Base-by-base conservation (phyloP, 2,888 invertebrate species). In the Alsophila aescularia region DNA sequence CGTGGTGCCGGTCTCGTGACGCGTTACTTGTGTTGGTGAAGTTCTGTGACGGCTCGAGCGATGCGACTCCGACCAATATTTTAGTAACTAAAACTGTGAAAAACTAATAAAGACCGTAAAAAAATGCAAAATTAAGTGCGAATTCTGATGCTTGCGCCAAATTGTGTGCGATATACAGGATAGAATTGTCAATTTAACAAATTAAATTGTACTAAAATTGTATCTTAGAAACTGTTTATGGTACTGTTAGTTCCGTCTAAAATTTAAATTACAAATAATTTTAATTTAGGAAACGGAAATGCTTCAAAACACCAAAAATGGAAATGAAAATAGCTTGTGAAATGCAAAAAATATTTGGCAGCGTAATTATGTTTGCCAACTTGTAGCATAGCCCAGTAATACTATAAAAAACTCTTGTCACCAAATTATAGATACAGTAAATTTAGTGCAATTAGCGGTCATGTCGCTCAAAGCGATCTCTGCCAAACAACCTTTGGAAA, bases 61-160 rank as follows among this genome's bases (percentile, higher is more conserved):
- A 4, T 5, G 5, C 7, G 8, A 24, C 24, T 2, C 18, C 27
- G 32, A 24, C 24, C 24, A 2, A 21, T 27, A 9, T 29, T 41
- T 15, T 32, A 21, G 43, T 44, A 34, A 44, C 43, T 44, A 44
- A 34, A 34, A 57, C 51, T 31, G 21, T 15, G 13, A 40, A 44
- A 50, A 36, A 47, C 6, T 9, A 12, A 16, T 24, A 47, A 41
- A 24, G 24, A 42, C 32, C 6, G 14, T 29, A 45, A 45, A 53
- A 47, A 42, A 48, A 44, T 32, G 29, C 49, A 54, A 54, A 49
- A 48, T 39, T 34, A 35, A 31, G 14, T 39, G 52, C 45, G 27
- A 14, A 34, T 34, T 29, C 7, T 6, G 14, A 37, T 13, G 34
- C 24, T 52, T 15, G 24, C 43, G 44, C 39, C 31, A 32, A 51